Evolutionary conservation across 2,113 vertebrate genomes (phyloP), one percentile per base, ranked within the genome.

Genomic region (Tragelaphus strepsiceros): DNA sequence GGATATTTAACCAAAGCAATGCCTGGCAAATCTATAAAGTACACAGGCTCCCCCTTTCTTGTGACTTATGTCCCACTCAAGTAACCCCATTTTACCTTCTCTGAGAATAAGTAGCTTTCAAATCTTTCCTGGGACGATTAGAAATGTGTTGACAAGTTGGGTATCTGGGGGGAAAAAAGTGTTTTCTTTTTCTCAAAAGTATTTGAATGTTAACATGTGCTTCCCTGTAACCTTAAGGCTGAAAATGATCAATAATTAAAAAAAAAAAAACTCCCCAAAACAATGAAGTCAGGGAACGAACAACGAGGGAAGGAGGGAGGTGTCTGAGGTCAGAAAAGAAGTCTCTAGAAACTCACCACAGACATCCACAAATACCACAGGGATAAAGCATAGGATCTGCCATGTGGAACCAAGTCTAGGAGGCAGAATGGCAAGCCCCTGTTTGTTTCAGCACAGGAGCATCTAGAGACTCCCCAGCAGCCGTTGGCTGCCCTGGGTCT

Each of bases 111-210:
- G 2, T 30, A 7, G 2, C 56, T 61, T 96, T 53, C 62, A 54
- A 61, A 83, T 3, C 9, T 94, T 67, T 80, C 21, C 77, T 61
- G 3, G 51, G 19, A 59, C n/a, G 30, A 86, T 83, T 15, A 84
- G 56, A 94, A 93, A 83, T 43, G 4, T 35, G 58, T 21, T 94
- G 88, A 35, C 6, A 43, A 61, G 62, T 10, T 28, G 22, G 7
- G 61, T 78, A 85, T n/a, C 21, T 58, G 26, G 15, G 1, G 24
- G 35, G 12, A 5, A 10, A 39, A 53, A 0, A 10, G 5, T 49
- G 6, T 49, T 67, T 89, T 67, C 28, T 92, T 96, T 5, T 97
- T 90, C n/a, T 51, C 13, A 67, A 80, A 46, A 56, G 15, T 46
- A n/a, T n/a, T 61, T 83, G 35, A 91, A 59, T 21, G 1, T 83